Percentiles rank a stretch among this genome's conserved stretches.
Conservation (phyloP, 2,888 invertebrate species). For the Himalopsyche kuldschensis region DNA sequence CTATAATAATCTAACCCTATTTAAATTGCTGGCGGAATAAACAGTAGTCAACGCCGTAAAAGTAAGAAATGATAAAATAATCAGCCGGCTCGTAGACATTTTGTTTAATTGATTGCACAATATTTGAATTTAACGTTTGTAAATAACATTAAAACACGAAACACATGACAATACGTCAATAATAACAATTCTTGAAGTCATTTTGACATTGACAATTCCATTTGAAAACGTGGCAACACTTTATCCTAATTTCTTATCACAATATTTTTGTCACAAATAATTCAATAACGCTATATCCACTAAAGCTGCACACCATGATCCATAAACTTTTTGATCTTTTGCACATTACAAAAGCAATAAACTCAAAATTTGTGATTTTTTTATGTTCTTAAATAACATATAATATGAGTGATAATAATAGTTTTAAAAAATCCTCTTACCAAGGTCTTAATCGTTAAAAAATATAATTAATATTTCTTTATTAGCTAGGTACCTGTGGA, state of each 20-base stretch:
- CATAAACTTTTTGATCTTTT: too few relatives aligned
- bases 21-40: background rate
- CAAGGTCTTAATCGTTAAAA: too few relatives aligned
- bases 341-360: too few relatives aligned
- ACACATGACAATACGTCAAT: conserved; percentile 33
- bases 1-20: conserved; percentile 20
- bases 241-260: background rate
- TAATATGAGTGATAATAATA: too few relatives aligned
- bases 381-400: too few relatives aligned
- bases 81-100: conserved; percentile 2
- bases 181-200: conserved; percentile 17
- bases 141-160: conserved; percentile 10
- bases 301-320: too few relatives aligned
- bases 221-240: conserved; percentile 18
- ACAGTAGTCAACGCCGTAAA: conserved; percentile 10
- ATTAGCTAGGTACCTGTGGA: too few relatives aligned
- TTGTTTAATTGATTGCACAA: background rate
- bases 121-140: background rate
- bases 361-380: too few relatives aligned
- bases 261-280: background rate
- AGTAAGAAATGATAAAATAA: conserved; percentile 3
- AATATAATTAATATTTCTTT: too few relatives aligned
- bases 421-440: too few relatives aligned
- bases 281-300: background rate
- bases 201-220: conserved; percentile 17